A percentile compares a stretch with the other conserved stretches of the same genome.
Conservation (phyloP, 2,113 vertebrate genomes). For the Hyperoodon ampullatus region DNA sequence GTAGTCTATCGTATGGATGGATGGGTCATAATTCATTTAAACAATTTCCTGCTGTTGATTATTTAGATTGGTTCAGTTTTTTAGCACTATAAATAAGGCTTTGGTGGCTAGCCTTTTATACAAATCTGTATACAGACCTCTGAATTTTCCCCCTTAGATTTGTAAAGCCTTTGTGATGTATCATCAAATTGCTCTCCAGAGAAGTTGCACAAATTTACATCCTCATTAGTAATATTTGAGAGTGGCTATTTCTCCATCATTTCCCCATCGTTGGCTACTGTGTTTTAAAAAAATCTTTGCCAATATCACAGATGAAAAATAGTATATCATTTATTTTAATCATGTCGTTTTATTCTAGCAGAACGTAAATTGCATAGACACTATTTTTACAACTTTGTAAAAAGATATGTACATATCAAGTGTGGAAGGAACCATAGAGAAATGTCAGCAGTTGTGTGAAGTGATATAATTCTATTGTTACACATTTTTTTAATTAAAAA, state of each 20-base stretch:
- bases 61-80: neutral
- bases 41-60: neutral
- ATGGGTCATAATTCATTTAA: neutral
- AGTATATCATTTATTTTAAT: neutral
- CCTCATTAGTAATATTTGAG: neutral
- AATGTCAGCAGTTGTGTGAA: neutral
- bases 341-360: neutral
- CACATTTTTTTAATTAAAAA: neutral
- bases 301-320: neutral
- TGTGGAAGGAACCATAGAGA: neutral
- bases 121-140: neutral
- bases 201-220: neutral
- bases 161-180: neutral
- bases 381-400: slow-evolving; percentile 9
- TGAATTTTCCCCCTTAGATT: neutral
- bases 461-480: neutral
- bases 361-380: neutral
- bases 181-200: neutral
- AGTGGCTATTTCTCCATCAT: neutral
- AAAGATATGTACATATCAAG: neutral
- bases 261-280: neutral
- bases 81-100: neutral
- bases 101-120: neutral
- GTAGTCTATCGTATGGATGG: neutral
- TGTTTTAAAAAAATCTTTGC: neutral